phyloP scores from a whole-genome alignment of 2,888 invertebrate genomes.

The Pomacea canaliculata region DNA sequence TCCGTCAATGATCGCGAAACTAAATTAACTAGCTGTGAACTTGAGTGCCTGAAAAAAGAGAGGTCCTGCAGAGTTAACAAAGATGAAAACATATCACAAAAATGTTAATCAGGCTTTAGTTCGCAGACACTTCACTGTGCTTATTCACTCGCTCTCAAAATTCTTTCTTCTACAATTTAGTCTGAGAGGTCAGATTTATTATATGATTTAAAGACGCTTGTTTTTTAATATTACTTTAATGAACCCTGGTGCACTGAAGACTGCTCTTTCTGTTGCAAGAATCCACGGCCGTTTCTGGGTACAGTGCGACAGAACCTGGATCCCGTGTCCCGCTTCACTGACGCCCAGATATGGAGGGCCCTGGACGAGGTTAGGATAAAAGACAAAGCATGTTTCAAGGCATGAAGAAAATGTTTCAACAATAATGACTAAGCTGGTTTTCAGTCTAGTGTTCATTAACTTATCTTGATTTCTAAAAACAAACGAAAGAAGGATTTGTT shows the following conservation, averaged over 20 bases:
- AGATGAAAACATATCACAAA: no score
- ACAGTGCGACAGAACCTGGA: conserved; percentile 52
- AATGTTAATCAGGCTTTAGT: no score
- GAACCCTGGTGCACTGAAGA: no score
- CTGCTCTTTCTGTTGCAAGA: conserved; percentile 27
- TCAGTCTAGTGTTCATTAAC: background rate
- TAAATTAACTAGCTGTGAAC: background rate
- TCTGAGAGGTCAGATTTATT: no score
- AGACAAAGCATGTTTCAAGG: no score
- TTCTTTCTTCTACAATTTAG: no score
- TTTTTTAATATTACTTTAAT: no score
- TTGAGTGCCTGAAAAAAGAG: background rate
- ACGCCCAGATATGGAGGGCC: conserved; percentile 50
- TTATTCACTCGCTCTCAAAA: no score
- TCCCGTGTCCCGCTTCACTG: conserved; percentile 45
- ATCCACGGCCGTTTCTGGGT: conserved; percentile 49
- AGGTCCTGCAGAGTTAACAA: no score
- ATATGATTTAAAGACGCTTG: no score
- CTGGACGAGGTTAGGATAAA: conserved; percentile 39
- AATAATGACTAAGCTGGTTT: background rate
- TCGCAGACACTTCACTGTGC: no score
- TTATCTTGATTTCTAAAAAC: background rate
- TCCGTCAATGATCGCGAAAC: background rate
- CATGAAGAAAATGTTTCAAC: no score
- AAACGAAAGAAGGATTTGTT: background rate